Conservation (phyloP, 2,888 invertebrate species). For the Ennomos fuscantarius region DNA sequence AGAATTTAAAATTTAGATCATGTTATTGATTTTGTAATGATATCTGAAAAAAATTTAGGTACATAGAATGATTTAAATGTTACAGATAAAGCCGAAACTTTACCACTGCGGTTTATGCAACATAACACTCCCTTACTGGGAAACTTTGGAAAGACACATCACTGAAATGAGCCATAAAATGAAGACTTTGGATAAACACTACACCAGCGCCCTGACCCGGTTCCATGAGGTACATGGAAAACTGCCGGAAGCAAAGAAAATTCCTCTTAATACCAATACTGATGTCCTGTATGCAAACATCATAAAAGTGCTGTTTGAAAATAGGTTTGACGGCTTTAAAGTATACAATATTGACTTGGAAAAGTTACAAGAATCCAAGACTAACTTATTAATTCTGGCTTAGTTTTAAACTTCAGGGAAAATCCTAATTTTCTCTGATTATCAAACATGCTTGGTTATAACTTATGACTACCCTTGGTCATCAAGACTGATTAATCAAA, state of each 20-base stretch:
- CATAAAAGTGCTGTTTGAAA: slow-evolving; percentile 9
- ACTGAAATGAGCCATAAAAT: slow-evolving; percentile 7
- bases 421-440: no score
- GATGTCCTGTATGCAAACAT: slow-evolving; percentile 33
- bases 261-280: slow-evolving; percentile 17
- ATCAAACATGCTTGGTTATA: no score
- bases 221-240: slow-evolving; percentile 1
- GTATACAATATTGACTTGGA: slow-evolving; percentile 5
- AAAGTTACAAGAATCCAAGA: neutral
- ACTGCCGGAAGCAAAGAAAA: slow-evolving; percentile 23
- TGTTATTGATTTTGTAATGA: no score
- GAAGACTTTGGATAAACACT: neutral
- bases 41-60: neutral
- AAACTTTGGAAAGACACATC: slow-evolving; percentile 38
- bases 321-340: neutral
- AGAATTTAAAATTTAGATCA: no score
- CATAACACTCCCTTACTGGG: slow-evolving; percentile 51
- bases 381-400: neutral
- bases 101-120: slow-evolving; percentile 70
- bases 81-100: slow-evolving; percentile 58
- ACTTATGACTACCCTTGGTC: no score
- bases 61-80: slow-evolving; percentile 22
- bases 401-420: no score
- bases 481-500: no score
- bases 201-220: neutral